A percentile compares a stretch with the other conserved stretches of the same genome.
phyloP scores from a whole-genome alignment of 1,140 invertebrate genomes.

The Monochamus saltuarius region DNA sequence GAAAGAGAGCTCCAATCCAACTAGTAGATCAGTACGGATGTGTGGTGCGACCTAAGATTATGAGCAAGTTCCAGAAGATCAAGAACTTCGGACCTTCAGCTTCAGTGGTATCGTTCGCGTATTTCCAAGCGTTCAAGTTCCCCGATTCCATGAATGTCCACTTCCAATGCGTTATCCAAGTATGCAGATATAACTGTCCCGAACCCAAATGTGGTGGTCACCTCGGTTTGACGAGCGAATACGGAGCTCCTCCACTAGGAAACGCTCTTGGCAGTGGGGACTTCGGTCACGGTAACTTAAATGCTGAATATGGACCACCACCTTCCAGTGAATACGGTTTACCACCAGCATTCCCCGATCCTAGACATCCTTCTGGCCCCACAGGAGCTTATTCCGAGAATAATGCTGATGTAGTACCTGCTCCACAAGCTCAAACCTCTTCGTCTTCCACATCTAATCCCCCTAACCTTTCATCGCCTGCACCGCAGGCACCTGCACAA shows the following conservation, averaged over 20 bases:
- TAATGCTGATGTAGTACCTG: slow-evolving; percentile 74
- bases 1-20: slow-evolving; percentile 88
- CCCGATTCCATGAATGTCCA: slow-evolving; percentile 96
- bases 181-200: slow-evolving; percentile 89
- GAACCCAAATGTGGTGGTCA: slow-evolving; percentile 81
- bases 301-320: slow-evolving; percentile 70
- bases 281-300: slow-evolving; percentile 65
- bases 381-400: slow-evolving; percentile 79
- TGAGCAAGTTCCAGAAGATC: slow-evolving; percentile 94
- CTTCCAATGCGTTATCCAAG: slow-evolving; percentile 96
- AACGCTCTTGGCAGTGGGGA: slow-evolving; percentile 59
- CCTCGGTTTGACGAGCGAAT: slow-evolving; percentile 60
- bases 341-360: slow-evolving; percentile 77
- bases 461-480: slow-evolving; percentile 64
- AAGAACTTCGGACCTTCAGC: slow-evolving; percentile 94
- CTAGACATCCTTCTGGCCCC: slow-evolving; percentile 77
- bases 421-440: slow-evolving; percentile 72
- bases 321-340: slow-evolving; percentile 69
- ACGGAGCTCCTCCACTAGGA: slow-evolving; percentile 66
- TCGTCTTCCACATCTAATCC: slow-evolving; percentile 67
- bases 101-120: slow-evolving; percentile 90
- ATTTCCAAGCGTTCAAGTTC: slow-evolving; percentile 97
- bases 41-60: slow-evolving; percentile 89
- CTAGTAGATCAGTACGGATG: slow-evolving; percentile 90
- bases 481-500: slow-evolving; percentile 54